Percentiles rank a stretch among this genome's conserved stretches.
These are phyloP conservation scores for Entelurus aequoreus DNA, from an alignment of 2,113 vertebrate genomes.

Conservation along the genomic window DNA sequence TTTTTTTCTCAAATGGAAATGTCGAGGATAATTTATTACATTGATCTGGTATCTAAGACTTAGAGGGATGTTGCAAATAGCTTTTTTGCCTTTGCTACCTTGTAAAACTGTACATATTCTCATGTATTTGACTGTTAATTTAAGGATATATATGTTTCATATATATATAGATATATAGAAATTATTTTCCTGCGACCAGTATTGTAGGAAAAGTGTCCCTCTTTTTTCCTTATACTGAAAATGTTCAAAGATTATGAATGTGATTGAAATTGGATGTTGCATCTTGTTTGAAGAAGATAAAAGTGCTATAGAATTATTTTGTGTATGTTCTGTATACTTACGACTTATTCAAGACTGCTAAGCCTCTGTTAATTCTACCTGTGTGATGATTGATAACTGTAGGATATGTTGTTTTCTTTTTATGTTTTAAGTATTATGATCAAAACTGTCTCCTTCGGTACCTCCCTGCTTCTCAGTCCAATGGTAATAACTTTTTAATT, in stretches of 20 bases:
- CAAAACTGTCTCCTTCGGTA: constrained; percentile 74
- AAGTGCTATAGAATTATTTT: constrained; percentile 49
- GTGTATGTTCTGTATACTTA: constrained; percentile 68
- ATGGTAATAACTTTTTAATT: constrained; percentile 95
- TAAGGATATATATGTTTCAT: constrained; percentile 73
- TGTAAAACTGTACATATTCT: constrained; percentile 80
- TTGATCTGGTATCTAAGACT: constrained; percentile 67
- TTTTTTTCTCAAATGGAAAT: constrained; percentile 66
- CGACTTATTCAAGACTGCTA: constrained; percentile 77
- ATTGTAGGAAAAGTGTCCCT: constrained; percentile 72
- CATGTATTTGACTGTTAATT: constrained; percentile 79
- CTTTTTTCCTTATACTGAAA: constrained; percentile 70
- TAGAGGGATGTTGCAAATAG: constrained; percentile 72
- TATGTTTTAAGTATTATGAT: constrained; percentile 74
- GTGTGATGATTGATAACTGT: constrained; percentile 74
- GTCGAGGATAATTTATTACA: constrained; percentile 76
- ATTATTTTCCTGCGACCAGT: constrained; percentile 60
- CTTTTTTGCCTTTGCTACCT: constrained; percentile 76
- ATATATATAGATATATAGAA: constrained; percentile 61
- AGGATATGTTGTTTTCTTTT: constrained; percentile 65
- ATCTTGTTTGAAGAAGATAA: constrained; percentile 74
- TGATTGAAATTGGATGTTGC: constrained; percentile 82
- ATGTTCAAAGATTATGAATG: constrained; percentile 77
- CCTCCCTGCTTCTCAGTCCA: constrained; percentile 72
- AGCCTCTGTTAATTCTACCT: constrained; percentile 73